Base-by-base conservation (phyloP, 2,113 vertebrate genomes). In the Condylura cristata region DNA sequence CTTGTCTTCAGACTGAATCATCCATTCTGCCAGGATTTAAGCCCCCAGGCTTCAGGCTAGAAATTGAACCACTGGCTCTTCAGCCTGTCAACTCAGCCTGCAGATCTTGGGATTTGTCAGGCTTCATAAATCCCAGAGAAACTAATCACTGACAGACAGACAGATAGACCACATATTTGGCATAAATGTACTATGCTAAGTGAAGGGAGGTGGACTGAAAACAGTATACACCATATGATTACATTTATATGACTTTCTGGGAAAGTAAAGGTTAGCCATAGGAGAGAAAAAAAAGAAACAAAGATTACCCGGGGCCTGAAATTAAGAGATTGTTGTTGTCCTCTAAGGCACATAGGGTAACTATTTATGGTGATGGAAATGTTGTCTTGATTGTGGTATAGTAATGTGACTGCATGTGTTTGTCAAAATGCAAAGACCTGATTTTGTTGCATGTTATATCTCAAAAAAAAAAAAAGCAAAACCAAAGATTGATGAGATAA, bases 211-310 rank as follows among this genome's bases (percentile, higher is more conserved):
- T 60, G 32, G n/a, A 72, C 39, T 78, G n/a, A 63, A 87, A 71
- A 76, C 16, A 28, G 24, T 60, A 37, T 3, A 32, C 2, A 44
- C 22, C n/a, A 0, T 18, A 51, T 46, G 48, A n/a, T n/a, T 86
- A 7, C 61, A 89, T 60, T 78, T 41, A 71, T 58, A 63, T 48
- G n/a, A 58, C 41, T 71, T 71, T 76, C 32, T 51, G n/a, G 17
- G n/a, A 65, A 93, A 94, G 37, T 86, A 28, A 93, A 51, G 63
- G 48, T 44, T 63, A 3, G 53, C 53, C 22, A 6, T n/a, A 46
- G 34, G 18, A 41, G 24, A 94, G 48, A 76, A 92, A 78, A 39
- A 30, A 94, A 76, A 92, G 71, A 39, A 30, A 94, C n/a, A 82
- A 28, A 39, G 37, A 11, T 18, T 81, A 22, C 28, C 48, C 39